phyloP scores from a whole-genome alignment of 2,113 vertebrate species.

The Lampris megalopsis region DNA sequence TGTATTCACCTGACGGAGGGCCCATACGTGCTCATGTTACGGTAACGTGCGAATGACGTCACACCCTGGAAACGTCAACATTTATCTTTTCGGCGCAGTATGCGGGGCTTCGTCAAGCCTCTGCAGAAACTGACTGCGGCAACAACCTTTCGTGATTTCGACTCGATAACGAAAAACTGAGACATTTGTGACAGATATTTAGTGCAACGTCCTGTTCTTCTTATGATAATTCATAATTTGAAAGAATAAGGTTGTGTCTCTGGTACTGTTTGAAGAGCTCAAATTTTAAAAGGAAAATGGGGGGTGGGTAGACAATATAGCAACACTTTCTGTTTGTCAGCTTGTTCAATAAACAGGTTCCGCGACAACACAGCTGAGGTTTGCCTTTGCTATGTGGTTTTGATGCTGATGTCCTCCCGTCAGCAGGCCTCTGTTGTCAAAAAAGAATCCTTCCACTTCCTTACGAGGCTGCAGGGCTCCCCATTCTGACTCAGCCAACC shows the following conservation, averaged over 20 bases:
- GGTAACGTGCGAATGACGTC: constrained; percentile 58
- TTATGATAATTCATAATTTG: background rate
- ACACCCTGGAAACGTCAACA: constrained; percentile 39
- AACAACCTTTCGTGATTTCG: background rate
- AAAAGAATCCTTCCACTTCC: constrained; percentile 31
- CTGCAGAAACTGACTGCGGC: background rate
- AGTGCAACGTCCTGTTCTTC: too few relatives aligned
- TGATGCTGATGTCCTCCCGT: constrained; percentile 31
- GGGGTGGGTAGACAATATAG: background rate
- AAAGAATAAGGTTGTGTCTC: background rate
- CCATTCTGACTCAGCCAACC: constrained; percentile 66
- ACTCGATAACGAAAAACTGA: background rate
- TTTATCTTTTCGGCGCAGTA: background rate
- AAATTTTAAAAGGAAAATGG: constrained; percentile 19
- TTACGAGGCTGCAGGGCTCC: constrained; percentile 32
- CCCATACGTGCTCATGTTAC: constrained; percentile 38
- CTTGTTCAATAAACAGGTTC: constrained; percentile 48
- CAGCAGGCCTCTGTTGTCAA: constrained; percentile 24
- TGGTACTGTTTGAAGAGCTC: background rate
- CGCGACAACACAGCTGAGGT: constrained; percentile 57
- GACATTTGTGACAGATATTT: background rate
- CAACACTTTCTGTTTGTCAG: constrained; percentile 8
- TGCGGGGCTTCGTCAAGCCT: background rate
- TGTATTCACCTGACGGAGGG: constrained; percentile 29
- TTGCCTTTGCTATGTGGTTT: constrained; percentile 30